Evolutionary conservation across 2,888 invertebrate genomes (phyloP).

Genomic region (Linnaemya vulpina): DNA sequence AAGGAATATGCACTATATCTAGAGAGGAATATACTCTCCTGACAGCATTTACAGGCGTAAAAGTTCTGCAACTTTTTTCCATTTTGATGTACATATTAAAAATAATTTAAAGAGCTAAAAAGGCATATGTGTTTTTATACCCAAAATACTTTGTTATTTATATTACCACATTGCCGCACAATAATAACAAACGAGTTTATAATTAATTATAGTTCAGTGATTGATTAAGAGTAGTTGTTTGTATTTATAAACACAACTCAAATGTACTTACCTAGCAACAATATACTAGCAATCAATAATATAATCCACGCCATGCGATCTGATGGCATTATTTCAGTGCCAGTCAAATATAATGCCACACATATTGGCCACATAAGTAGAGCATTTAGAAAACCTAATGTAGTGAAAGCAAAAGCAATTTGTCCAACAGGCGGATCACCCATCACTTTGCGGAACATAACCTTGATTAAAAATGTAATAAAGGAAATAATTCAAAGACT

Average conservation of each 20-base stretch:
- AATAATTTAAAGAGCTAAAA: too few relatives aligned
- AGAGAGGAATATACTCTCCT: too few relatives aligned
- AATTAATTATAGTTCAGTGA: slow-evolving; percentile 10
- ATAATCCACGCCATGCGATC: slow-evolving; percentile 94
- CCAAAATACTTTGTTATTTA: background rate
- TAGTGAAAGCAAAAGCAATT: slow-evolving; percentile 95
- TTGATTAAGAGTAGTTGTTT: slow-evolving; percentile 45
- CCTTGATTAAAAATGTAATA: slow-evolving; percentile 84
- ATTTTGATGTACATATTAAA: too few relatives aligned
- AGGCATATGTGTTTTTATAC: background rate
- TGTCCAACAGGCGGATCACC: slow-evolving; percentile 96
- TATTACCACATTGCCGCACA: background rate
- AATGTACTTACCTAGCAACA: slow-evolving; percentile 87
- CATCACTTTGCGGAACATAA: slow-evolving; percentile 96
- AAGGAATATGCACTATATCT: too few relatives aligned
- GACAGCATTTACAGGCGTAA: too few relatives aligned
- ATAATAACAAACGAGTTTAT: background rate
- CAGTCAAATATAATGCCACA: slow-evolving; percentile 92
- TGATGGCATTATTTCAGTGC: slow-evolving; percentile 92
- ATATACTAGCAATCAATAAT: slow-evolving; percentile 90
- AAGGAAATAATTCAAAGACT: slow-evolving; percentile 69
- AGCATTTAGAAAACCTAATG: slow-evolving; percentile 94
- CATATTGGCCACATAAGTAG: slow-evolving; percentile 96
- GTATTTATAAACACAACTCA: background rate
- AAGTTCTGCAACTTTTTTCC: too few relatives aligned